Evolutionary conservation across 2,888 invertebrate genomes (phyloP), one percentile per base, ranked within the genome.

Genomic region (Zonitis immaculata): DNA sequence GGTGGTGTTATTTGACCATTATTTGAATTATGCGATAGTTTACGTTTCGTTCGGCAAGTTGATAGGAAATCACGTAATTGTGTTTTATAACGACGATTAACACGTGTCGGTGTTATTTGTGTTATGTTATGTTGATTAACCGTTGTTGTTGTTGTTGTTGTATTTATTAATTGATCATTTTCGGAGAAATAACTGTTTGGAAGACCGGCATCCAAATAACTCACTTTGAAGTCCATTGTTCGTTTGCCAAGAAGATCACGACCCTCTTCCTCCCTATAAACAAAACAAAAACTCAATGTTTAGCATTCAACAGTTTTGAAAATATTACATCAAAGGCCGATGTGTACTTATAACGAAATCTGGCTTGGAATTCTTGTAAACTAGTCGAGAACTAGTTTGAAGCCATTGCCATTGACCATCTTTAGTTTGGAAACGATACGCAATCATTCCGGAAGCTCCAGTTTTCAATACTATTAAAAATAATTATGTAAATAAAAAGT

Each of bases 261-360:
- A 9, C 99, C 99, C 80, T 99, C 99, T 77, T 99, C 99, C 74
- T 99, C 98, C 85, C 95, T 95, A 77, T 26, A 2, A 20, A 9
- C 46, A 9, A 46, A n/a, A 46, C 11, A 54, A 58, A 18, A 9
- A 44, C 16, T 35, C 12, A 52, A 50, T 22, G 3, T 22, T 5
- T 22, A 22, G 3, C n/a, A 25, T 26, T 46, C 6, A 43, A 47
- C 1, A 26, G 1, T 12, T 20, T 14, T 5, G 12, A 30, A 11
- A n/a, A 12, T n/a, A 84, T 89, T 77, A 95, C 99, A 98, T 98
- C 44, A 99, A 84, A 56, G 98, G 95, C 61, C 99, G 83, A 79
- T 99, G 99, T 42, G 98, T 99, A 77, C 96, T 95, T 68, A 98
- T 96, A 60, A 99, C 96, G 75, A 97, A 97, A 76, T 99, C 99